These are phyloP conservation scores for Lepus americanus DNA, from an alignment of 2,113 vertebrate genomes.

Conservation along the genomic window DNA sequence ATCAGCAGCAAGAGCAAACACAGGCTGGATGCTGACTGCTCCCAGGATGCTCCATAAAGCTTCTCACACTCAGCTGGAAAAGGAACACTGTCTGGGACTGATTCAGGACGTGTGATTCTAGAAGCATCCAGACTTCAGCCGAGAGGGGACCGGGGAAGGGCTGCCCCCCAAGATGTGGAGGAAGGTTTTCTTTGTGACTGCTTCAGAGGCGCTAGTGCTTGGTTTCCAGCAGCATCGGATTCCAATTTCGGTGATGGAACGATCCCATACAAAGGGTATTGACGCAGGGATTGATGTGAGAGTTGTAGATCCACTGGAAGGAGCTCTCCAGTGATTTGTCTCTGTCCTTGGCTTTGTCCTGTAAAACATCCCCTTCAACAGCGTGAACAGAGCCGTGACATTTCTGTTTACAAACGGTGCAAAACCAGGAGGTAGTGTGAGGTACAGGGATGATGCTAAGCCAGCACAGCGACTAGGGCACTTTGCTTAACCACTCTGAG, in stretches of 20 bases:
- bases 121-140: conserved; percentile 8
- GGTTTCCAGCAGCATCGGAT: conserved; percentile 14
- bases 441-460: neutral
- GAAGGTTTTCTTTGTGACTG: neutral
- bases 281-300: neutral
- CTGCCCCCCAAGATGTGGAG: neutral
- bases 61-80: conserved; percentile 63
- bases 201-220: neutral
- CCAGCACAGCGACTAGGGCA: neutral
- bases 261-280: neutral
- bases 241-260: neutral
- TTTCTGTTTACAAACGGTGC: neutral
- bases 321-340: neutral
- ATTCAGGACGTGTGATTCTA: neutral
- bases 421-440: neutral
- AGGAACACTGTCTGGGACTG: conserved; percentile 57
- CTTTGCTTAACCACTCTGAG: neutral
- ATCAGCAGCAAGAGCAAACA: conserved; percentile 74
- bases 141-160: neutral
- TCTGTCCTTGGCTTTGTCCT: conserved; percentile 52
- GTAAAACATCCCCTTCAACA: neutral
- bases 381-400: neutral
- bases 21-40: conserved; percentile 64
- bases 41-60: conserved; percentile 40
- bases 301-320: neutral